Evolutionary conservation across 2,888 invertebrate genomes (phyloP), one percentile per base, ranked within the genome.

Genomic region (Mythimna lalbum): DNA sequence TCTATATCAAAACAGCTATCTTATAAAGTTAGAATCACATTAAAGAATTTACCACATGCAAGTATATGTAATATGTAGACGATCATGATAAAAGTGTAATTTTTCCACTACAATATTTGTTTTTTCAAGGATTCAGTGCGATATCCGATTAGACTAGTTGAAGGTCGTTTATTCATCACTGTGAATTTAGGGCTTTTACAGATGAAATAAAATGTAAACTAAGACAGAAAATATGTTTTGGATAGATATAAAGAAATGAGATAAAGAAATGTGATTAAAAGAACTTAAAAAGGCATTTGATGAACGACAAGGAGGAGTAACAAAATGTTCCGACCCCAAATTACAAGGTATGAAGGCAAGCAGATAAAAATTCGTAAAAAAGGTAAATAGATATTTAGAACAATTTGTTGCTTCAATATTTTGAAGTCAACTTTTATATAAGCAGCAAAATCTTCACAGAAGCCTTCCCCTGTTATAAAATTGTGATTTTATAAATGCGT

Each of bases 61-160:
- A 31, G 23, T n/a, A 23, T 57, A 36, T 62, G n/a, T n/a, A n/a
- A n/a, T n/a, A n/a, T 71, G 53, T 63, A 52, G 31, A 36, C 19
- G 2, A 53, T 53, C 23, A 10, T 43, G 61, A 81, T 82, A 69
- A 82, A 50, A 62, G 12, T 66, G n/a, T 31, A 64, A 52, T 78
- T 82, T 77, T 82, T 70, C 74, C 79, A 60, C 55, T 56, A 33
- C 63, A 57, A 4, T 70, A 63, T 63, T 67, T 70, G 27, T 56
- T 62, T 62, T 65, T 73, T 69, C 50, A 59, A 67, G 67, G 47
- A 69, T 73, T 36, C 52, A 60, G 52, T 50, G 36, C 47, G 57
- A 64, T 77, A 77, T 39, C 39, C 72, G 78, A 81, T 78, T 49
- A 67, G 33, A 63, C 4, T 1, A 43, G 53, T 53, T 72, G 72